Evolutionary conservation across 2,888 invertebrate genomes (phyloP), one percentile per base, ranked within the genome.

Genomic region (Dasysyrphus tricinctus): DNA sequence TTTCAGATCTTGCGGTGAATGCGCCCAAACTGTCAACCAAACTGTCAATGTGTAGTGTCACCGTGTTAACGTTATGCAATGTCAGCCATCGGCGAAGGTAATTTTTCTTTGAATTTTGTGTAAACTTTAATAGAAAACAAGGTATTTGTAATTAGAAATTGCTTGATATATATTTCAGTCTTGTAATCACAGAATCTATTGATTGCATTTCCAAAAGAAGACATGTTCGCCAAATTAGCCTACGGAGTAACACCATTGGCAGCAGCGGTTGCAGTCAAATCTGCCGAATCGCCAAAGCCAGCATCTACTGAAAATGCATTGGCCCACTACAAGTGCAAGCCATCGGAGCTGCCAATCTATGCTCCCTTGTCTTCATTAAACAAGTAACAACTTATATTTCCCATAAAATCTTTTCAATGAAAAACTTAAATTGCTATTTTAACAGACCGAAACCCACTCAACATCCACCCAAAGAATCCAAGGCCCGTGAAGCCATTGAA

Each of bases 271-370:
- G 90, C 89, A 16, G 89, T 91, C 4, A 86, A 88, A 59, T 88
- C 86, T 42, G 56, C 76, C 44, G 47, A 59, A 11, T 69, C 56
- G 12, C 44, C 73, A 16, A 80, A 85, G n/a, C 2, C 87, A 11
- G 47, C 69, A 16, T 74, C 72, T 7, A 14, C 51, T 9, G 63
- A 59, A 49, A 70, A 89, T 12, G 89, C 88, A 1, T 47, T 79
- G n/a, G 73, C 75, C 0, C 89, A 89, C 51, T 91, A 88, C 67
- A 89, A 90, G 5, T 91, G 92, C 75, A 91, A 89, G 69, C 91
- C 92, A 3, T 90, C 90, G 9, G 93, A 93, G 1, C 80, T 93
- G 67, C 92, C 92, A 3, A 75, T 93, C 29, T 93, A 93, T 63
- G 89, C 90, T 5, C 90, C 90, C 1, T 81, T 92, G 39, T 90